These are phyloP conservation scores for Salvelinus alpinus DNA, from an alignment of 2,113 vertebrate genomes.

Conservation along the genomic window DNA sequence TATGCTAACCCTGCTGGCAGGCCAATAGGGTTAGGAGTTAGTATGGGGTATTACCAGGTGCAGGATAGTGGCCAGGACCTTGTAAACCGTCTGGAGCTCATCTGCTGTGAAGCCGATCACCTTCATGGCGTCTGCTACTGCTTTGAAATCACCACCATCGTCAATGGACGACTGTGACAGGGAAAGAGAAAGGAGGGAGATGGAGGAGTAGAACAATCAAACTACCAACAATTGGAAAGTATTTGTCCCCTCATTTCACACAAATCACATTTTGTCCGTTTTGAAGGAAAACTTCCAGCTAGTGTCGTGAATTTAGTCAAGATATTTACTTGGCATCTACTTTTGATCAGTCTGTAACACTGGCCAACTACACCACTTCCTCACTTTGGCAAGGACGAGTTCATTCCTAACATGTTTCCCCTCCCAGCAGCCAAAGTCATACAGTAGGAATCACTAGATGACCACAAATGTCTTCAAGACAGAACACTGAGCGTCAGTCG, in stretches of 20 bases:
- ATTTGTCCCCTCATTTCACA: neutral
- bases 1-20: neutral
- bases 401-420: no score
- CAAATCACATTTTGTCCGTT: no score
- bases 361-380: neutral
- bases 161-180: constrained; percentile 84
- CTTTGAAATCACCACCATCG: constrained; percentile 89
- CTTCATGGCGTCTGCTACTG: constrained; percentile 94
- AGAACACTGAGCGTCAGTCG: constrained; percentile 4
- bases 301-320: no score
- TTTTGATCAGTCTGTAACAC: constrained; percentile 12
- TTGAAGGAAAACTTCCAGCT: no score
- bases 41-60: constrained; percentile 80
- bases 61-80: constrained; percentile 90
- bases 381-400: no score
- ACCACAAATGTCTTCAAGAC: neutral
- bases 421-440: no score
- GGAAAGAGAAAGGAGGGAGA: neutral
- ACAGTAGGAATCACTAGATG: neutral
- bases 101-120: constrained; percentile 94
- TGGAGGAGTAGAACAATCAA: neutral
- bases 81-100: constrained; percentile 94
- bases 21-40: neutral
- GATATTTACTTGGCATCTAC: neutral
- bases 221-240: neutral